Percentiles rank a stretch among this genome's conserved stretches.
Evolutionary conservation across 2,888 invertebrate genomes (phyloP).

Genomic region (Mesopsocus fuscifrons): DNA sequence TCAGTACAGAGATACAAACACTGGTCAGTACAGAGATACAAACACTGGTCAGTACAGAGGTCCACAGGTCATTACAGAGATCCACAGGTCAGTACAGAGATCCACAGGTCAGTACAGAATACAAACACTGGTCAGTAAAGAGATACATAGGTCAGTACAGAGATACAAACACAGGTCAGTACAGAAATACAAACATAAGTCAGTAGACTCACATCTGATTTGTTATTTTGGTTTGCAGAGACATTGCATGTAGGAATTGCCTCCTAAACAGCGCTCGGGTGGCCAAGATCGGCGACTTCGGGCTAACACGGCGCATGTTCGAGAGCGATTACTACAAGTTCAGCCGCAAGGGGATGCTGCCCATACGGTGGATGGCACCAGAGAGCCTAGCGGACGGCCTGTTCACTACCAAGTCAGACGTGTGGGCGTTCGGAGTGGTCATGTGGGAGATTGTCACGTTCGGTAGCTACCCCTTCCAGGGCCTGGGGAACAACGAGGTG

Average conservation of each 20-base stretch:
- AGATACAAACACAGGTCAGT: no score
- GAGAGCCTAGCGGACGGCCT: constrained; percentile 66
- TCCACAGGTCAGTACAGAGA: neutral
- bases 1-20: neutral
- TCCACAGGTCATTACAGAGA: neutral
- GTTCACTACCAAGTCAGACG: constrained; percentile 71
- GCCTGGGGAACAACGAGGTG: constrained; percentile 68
- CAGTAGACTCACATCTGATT: no score
- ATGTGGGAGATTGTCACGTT: constrained; percentile 79
- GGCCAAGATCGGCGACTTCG: constrained; percentile 69
- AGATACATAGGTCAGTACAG: neutral
- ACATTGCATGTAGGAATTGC: constrained; percentile 64
- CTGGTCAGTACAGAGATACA: no score
- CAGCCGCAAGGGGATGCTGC: constrained; percentile 66
- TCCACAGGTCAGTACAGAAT: neutral
- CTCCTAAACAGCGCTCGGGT: constrained; percentile 52
- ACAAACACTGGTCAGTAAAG: neutral
- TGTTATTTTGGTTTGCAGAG: constrained; percentile 34
- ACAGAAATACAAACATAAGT: no score
- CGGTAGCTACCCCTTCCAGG: constrained; percentile 80
- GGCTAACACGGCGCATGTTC: constrained; percentile 75
- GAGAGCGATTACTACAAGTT: constrained; percentile 82
- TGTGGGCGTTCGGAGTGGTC: constrained; percentile 79
- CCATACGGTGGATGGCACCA: constrained; percentile 87
- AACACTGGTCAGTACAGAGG: no score